A percentile compares a stretch with the other conserved stretches of the same genome.
Evolutionary conservation across 1,140 invertebrate genomes (phyloP).

Genomic region (Rhysida immarginata): DNA sequence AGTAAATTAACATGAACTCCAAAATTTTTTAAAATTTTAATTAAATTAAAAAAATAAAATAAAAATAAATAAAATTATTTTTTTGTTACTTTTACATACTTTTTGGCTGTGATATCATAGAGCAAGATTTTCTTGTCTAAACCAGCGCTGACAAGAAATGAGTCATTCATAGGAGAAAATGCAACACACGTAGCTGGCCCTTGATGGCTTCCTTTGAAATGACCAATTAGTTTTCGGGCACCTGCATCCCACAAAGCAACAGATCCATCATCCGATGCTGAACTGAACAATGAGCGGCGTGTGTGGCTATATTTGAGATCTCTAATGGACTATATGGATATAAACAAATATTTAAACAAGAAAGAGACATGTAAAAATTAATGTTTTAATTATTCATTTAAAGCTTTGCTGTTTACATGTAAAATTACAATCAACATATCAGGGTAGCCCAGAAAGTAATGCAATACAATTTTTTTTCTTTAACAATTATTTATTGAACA

Average conservation of each 20-base stretch:
- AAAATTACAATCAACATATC: too few relatives aligned
- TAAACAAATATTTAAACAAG: too few relatives aligned
- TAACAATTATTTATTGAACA: too few relatives aligned
- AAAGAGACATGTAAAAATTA: neutral
- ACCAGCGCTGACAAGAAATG: constrained; percentile 29
- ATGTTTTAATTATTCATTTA: too few relatives aligned
- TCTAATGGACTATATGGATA: constrained; percentile 18
- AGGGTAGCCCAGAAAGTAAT: too few relatives aligned
- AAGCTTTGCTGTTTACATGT: too few relatives aligned
- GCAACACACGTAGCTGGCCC: constrained; percentile 27
- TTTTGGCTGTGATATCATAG: constrained; percentile 28
- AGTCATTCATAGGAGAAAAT: constrained; percentile 32
- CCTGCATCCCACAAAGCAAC: constrained; percentile 29
- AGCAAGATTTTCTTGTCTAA: constrained; percentile 30
- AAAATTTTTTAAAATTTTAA: too few relatives aligned
- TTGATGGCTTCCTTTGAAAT: constrained; percentile 22
- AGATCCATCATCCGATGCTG: constrained; percentile 29
- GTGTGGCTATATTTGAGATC: constrained; percentile 26
- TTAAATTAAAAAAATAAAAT: too few relatives aligned
- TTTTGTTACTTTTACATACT: constrained; percentile 23
- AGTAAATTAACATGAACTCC: too few relatives aligned
- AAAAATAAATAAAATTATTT: too few relatives aligned
- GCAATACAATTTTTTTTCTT: too few relatives aligned
- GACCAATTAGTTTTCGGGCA: constrained; percentile 22
- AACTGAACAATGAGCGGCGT: constrained; percentile 26